Base-by-base conservation (phyloP, 2,797 vertebrate genomes). In the Phrynocephalus forsythii region DNA sequence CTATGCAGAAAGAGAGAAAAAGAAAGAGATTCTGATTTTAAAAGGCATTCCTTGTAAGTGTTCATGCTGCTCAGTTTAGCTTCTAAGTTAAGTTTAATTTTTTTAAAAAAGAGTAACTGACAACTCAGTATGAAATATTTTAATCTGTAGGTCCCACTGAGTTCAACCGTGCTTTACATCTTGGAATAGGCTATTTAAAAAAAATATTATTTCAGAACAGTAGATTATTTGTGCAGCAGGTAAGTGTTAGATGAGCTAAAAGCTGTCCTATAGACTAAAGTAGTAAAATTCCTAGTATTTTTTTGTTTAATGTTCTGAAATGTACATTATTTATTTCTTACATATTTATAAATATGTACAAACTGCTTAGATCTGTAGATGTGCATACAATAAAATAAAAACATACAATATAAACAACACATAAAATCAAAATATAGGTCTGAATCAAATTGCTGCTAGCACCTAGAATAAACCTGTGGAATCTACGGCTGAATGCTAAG, bases 171-270 rank as follows among this genome's bases (percentile, higher is more conserved):
- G 28, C 22, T 80, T 80, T n/a, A 80, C 85, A 28, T 86, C 69
- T 15, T 24, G 10, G 9, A 5, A 10, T 20, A 26, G 38, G 22
- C 30, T 56, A 9, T 75, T 60, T 48, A 9, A 3, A 30, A 0
- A 68, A 66, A 26, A 90, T 91, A 66, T 79, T 86, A 69, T 50
- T 86, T 87, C 16, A n/a, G 20, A 15, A 87, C 77, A 79, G 28
- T 1, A 82, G 26, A 22, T 52, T 33, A 56, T 10, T 13, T 50
- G 63, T 26, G 28, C 88, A 86, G 50, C 89, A 82, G 0, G n/a
- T 52, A 22, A 50, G 66, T 67, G 22, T 16, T 72, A 33, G 26
- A 67, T 6, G 60, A 69, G 5, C 0, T 68, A n/a, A 0, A 0
- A 5, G n/a, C 30, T 83, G 20, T 79, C 56, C 63, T 60, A 30